Base-by-base conservation (phyloP, 2,888 invertebrate species). In the Ornithoptera priamus region DNA sequence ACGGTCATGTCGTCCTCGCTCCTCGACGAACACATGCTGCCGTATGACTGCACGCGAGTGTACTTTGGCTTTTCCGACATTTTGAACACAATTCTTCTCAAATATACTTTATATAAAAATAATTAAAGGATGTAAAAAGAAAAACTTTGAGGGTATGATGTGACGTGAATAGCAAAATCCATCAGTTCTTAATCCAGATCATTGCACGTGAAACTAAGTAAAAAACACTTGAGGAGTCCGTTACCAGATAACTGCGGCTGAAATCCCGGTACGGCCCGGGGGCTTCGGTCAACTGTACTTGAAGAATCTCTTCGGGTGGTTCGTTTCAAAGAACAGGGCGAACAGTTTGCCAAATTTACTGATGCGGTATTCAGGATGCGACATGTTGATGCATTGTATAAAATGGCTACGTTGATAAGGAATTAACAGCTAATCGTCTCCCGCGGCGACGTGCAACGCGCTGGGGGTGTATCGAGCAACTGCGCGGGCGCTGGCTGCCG, bases 381-480 rank as follows among this genome's bases (percentile, higher is more conserved):
- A 85, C 93, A 93, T 93, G 87, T 88, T 93, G 86, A 90, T 90
- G 85, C 93, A 93, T 92, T 87, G 87, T 91, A 80, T 74, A 74
- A 63, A 68, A 72, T 76, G 79, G 77, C 59, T 57, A 15, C 22
- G 22, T 12, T 20, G 57, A 4, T 3, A 24, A 10, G 15, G 1
- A 1, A 1, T n/a, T 5, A n/a, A 6, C n/a, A n/a, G 30, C 57
- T 53, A 46, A 60, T 42, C 30, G 36, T 56, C 65, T 22, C 15
- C 7, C 10, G 53, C 22, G n/a, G 53, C 15, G 22, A 71, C 70
- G 70, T 67, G 62, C n/a, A 36, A 39, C 8, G 24, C 57, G 61
- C 59, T 69, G 36, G 65, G 62, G 67, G 67, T 58, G 68, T 74
- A 68, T 75, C 73, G 71, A 69, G n/a, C 60, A 22, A 70, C 63